Evolutionary conservation across 1,140 invertebrate species (phyloP), one percentile per base, ranked within the genome.

Genomic region (Drosophila tropicalis): DNA sequence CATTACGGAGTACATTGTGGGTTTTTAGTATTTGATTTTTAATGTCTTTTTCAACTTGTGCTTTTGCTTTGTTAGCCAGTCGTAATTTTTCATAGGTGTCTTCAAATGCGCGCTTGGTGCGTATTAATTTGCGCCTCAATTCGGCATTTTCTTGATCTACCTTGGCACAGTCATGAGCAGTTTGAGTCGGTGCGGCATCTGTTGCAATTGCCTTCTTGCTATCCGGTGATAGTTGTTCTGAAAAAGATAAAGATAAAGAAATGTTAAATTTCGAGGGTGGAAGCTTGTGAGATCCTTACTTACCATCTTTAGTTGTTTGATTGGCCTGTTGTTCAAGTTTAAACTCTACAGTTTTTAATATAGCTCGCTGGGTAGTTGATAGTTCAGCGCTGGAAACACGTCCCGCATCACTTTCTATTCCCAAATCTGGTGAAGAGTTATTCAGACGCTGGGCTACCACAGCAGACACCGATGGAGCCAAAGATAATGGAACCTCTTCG

Each of bases 321-420:
- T 36, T 29, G 5, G 29, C 25, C 39, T 41, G 65, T 12, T 70
- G 29, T 29, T 29, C 62, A 58, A 5, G 19, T 13, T 67, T 60
- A 5, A 91, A 54, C 63, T 91, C 90, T 3, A 91, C 80, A n/a
- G 89, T 91, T 60, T 90, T 91, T 0, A 91, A 67, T 58, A 78
- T 36, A 0, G 84, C 58, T 22, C 70, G 80, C 22, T 91, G 91
- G 5, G 83, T 63, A 47, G 69, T 80, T 0, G 89, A 79, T 9
- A 91, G 34, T 29, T 94, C 94, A 36, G 94, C 91, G 74, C 93
- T 94, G 0, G 93, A 94, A 64, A 93, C 93, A 29, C 94, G 91
- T 22, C 94, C 94, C 3, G 93, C 93, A 76, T 96, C 95, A 78
- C 95, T 96, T 83, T 96, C 95, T 57, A 96, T 96, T 3, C 95